Conservation (phyloP, 2,888 invertebrate species). For the Mechanitis messenoides region DNA sequence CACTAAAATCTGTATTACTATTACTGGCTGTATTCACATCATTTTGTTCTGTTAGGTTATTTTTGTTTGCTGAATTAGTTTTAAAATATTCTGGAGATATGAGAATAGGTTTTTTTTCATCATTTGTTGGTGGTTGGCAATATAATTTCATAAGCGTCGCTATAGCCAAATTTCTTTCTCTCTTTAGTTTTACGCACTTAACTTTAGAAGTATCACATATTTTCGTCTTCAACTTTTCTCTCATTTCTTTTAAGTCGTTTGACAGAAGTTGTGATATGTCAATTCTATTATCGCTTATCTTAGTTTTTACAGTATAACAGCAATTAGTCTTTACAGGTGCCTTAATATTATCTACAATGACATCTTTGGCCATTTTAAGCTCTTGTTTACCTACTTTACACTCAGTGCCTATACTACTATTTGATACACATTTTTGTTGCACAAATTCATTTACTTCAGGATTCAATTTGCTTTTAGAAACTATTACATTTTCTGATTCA, state of each 20-base stretch:
- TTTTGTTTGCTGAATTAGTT: slow-evolving; percentile 8
- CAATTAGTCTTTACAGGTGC: slow-evolving; percentile 18
- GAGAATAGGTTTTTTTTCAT: slow-evolving; percentile 34
- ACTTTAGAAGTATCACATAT: slow-evolving; percentile 39
- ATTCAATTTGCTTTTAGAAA: slow-evolving; percentile 47
- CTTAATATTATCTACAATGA: background rate
- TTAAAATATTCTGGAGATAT: slow-evolving; percentile 46
- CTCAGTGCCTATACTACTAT: too few species aligned
- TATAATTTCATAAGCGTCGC: slow-evolving; percentile 46
- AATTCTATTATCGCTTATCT: slow-evolving; percentile 17
- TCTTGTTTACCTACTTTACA: too few species aligned
- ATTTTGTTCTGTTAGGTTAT: slow-evolving; percentile 4
- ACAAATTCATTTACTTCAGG: slow-evolving; percentile 49
- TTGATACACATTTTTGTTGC: slow-evolving; percentile 28
- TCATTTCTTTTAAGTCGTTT: slow-evolving; percentile 29
- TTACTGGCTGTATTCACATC: background rate
- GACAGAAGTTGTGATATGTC: slow-evolving; percentile 20
- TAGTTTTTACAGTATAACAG: slow-evolving; percentile 15
- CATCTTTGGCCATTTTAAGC: too few species aligned
- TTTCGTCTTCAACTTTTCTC: slow-evolving; percentile 38
- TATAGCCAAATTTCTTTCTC: slow-evolving; percentile 52
- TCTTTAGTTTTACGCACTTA: slow-evolving; percentile 37
- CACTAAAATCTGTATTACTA: background rate
- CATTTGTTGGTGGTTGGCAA: slow-evolving; percentile 25
- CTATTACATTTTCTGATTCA: slow-evolving; percentile 12